phyloP scores from a whole-genome alignment of 2,113 vertebrate species.

The Ciconia maguari region DNA sequence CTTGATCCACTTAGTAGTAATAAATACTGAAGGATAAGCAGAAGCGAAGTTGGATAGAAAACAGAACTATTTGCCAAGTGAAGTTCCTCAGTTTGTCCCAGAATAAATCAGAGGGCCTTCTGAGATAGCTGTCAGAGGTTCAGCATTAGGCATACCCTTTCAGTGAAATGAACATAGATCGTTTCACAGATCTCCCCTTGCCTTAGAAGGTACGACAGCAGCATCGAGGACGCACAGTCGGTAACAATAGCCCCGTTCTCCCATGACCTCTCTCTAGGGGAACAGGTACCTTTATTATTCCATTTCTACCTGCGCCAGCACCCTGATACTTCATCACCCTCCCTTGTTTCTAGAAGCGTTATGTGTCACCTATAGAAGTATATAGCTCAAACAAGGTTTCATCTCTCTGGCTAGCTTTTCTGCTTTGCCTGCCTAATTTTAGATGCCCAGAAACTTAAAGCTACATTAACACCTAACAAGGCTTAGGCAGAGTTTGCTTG shows the following conservation, averaged over 20 bases:
- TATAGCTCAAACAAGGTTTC: background rate
- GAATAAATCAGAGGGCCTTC: conserved; percentile 14
- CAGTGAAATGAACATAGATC: background rate
- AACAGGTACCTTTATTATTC: background rate
- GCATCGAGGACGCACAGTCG: background rate
- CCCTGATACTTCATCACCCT: background rate
- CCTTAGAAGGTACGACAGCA: background rate
- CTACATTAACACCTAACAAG: background rate
- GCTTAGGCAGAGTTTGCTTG: background rate
- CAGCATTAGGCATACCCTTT: background rate
- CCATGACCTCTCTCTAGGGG: background rate
- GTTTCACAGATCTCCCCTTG: background rate
- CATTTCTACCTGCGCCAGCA: background rate
- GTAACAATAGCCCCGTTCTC: background rate
- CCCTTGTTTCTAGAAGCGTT: conserved; percentile 1
- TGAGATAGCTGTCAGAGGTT: background rate
- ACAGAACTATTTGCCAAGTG: background rate
- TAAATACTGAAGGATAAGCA: background rate
- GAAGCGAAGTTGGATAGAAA: background rate
- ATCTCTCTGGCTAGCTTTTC: background rate
- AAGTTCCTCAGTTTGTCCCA: background rate
- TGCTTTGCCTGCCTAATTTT: background rate
- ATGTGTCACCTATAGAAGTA: background rate
- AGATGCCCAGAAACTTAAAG: background rate
- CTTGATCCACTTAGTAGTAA: background rate